Percentiles rank a stretch among this genome's conserved stretches.
These are phyloP conservation scores for Fabriciana adippe DNA, from an alignment of 2,888 invertebrate species.

Conservation along the genomic window DNA sequence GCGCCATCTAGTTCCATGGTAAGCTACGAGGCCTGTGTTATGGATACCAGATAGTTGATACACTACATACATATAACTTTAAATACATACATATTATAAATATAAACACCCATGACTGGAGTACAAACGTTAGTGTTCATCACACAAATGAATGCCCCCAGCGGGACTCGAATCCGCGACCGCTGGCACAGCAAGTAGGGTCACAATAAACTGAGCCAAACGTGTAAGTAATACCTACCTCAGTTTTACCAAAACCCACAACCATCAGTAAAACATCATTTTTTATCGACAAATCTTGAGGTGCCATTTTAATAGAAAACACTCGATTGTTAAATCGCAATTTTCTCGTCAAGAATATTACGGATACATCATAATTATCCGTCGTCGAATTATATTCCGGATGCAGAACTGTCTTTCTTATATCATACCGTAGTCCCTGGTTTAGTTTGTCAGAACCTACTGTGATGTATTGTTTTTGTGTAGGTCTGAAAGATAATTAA, in stretches of 20 bases:
- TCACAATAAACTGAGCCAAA: no score
- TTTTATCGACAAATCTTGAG: neutral
- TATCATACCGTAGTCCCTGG: conserved; percentile 13
- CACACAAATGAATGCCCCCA: no score
- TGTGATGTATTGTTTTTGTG: conserved; percentile 7
- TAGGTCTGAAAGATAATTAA: neutral
- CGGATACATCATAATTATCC: conserved; percentile 24
- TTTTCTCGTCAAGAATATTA: conserved; percentile 25
- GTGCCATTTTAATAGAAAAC: conserved; percentile 29
- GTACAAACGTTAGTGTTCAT: no score
- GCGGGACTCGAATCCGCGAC: no score
- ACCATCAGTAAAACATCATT: conserved; percentile 12
- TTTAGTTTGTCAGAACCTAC: conserved; percentile 32
- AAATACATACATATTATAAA: no score
- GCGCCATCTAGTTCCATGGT: no score
- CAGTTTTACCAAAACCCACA: conserved; percentile 36
- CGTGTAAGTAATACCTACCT: conserved; percentile 5
- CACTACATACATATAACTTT: no score
- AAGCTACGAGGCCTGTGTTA: no score
- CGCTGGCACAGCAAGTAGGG: no score
- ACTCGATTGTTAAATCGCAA: conserved; percentile 25
- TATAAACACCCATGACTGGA: no score
- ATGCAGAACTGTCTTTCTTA: conserved; percentile 27
- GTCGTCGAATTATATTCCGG: conserved; percentile 13
- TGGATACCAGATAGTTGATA: no score